A percentile compares a stretch with the other conserved stretches of the same genome.
Conservation (phyloP, 2,113 vertebrate species). For the Zapus hudsonius region DNA sequence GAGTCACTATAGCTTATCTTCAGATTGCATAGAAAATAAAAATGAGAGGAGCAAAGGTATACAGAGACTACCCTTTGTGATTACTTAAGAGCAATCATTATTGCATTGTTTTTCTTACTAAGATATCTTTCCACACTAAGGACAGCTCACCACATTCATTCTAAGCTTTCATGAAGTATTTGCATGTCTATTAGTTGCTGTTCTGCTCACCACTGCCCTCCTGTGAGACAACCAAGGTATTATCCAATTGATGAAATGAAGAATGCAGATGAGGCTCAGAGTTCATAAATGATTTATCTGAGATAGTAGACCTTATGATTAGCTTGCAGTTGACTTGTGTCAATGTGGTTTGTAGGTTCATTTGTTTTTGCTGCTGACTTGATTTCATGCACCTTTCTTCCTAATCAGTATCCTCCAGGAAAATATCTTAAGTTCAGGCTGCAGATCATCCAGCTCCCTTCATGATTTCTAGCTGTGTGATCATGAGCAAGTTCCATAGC, state of each 20-base stretch:
- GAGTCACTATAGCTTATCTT: constrained; percentile 61
- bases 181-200: neutral
- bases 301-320: neutral
- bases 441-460: neutral
- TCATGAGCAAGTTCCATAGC: neutral
- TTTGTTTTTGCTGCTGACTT: neutral
- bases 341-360: neutral
- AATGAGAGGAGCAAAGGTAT: constrained; percentile 37
- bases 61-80: constrained; percentile 36
- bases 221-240: neutral
- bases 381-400: neutral
- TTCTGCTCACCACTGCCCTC: neutral
- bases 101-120: constrained; percentile 1
- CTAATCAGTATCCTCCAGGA: neutral
- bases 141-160: neutral
- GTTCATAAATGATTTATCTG: neutral
- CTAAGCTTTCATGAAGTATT: neutral
- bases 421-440: constrained; percentile 9
- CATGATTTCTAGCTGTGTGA: neutral
- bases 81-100: neutral
- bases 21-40: constrained; percentile 69
- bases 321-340: neutral
- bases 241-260: neutral
- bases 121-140: neutral
- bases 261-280: neutral